Conservation (phyloP, 2,888 invertebrate genomes). For the Merodon equestris region DNA sequence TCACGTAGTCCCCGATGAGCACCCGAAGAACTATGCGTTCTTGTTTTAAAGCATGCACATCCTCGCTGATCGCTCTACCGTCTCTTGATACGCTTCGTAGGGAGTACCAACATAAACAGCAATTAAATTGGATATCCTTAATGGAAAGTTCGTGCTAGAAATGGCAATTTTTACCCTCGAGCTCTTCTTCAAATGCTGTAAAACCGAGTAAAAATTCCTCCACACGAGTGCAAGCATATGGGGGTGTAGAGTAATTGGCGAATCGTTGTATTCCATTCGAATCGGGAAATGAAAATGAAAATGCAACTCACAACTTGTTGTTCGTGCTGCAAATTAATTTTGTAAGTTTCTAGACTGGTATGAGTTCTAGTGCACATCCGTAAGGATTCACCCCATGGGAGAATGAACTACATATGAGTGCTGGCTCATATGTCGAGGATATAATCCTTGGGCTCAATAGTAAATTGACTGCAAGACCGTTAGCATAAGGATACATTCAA, state of each 20-base stretch:
- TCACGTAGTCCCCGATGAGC: background rate
- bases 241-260: slow-evolving; percentile 47
- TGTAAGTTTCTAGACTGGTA: slow-evolving; percentile 1
- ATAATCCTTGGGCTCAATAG: slow-evolving; percentile 36
- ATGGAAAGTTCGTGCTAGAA: slow-evolving; percentile 64
- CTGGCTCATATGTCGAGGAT: too few species aligned
- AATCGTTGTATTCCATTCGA: slow-evolving; percentile 51
- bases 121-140: slow-evolving; percentile 67
- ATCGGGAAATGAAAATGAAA: slow-evolving; percentile 28
- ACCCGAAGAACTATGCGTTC: too few species aligned
- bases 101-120: slow-evolving; percentile 60
- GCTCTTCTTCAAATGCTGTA: background rate
- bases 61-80: background rate
- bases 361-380: slow-evolving; percentile 8
- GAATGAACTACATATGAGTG: background rate
- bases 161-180: slow-evolving; percentile 26
- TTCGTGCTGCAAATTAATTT: slow-evolving; percentile 61
- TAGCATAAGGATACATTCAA: slow-evolving; percentile 3
- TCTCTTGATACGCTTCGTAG: background rate
- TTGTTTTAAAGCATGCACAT: slow-evolving; percentile 21
- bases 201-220: slow-evolving; percentile 13
- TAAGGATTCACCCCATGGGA: too few species aligned
- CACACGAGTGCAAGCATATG: slow-evolving; percentile 20
- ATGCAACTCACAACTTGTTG: slow-evolving; percentile 45
- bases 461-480: slow-evolving; percentile 31